These are phyloP conservation scores for Lasaia peninsularis DNA, from an alignment of 1,140 invertebrate species.

Conservation along the genomic window DNA sequence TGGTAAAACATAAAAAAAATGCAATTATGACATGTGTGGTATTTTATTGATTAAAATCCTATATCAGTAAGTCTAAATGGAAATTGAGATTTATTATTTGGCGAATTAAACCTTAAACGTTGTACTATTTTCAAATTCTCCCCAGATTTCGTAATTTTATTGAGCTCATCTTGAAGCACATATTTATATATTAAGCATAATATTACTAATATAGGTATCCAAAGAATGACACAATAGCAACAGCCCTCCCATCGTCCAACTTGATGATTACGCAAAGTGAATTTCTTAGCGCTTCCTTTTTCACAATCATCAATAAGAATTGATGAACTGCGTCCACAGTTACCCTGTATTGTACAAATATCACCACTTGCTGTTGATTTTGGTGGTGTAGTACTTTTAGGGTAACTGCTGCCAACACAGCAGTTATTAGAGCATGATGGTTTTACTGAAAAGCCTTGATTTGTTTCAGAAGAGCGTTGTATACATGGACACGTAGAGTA, in stretches of 20 bases:
- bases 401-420: neutral
- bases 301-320: conserved; percentile 31
- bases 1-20: no score
- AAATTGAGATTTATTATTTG: conserved; percentile 12
- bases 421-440: neutral
- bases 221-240: conserved; percentile 44
- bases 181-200: conserved; percentile 40
- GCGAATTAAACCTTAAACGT: neutral
- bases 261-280: conserved; percentile 24
- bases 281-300: conserved; percentile 24
- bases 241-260: conserved; percentile 43
- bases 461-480: conserved; percentile 4
- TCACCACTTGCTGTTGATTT: neutral
- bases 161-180: conserved; percentile 37
- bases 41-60: conserved; percentile 37
- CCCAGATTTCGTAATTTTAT: conserved; percentile 13
- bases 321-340: conserved; percentile 24
- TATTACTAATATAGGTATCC: conserved; percentile 46
- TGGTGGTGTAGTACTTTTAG: neutral
- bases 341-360: conserved; percentile 17
- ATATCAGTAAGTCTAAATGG: conserved; percentile 42
- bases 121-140: conserved; percentile 14
- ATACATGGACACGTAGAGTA: conserved; percentile 12
- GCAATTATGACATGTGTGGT: no score
- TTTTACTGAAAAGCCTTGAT: conserved; percentile 3